Evolutionary conservation across 1,140 invertebrate genomes (phyloP), one percentile per base, ranked within the genome.

Genomic region (Heliconius hermathena): DNA sequence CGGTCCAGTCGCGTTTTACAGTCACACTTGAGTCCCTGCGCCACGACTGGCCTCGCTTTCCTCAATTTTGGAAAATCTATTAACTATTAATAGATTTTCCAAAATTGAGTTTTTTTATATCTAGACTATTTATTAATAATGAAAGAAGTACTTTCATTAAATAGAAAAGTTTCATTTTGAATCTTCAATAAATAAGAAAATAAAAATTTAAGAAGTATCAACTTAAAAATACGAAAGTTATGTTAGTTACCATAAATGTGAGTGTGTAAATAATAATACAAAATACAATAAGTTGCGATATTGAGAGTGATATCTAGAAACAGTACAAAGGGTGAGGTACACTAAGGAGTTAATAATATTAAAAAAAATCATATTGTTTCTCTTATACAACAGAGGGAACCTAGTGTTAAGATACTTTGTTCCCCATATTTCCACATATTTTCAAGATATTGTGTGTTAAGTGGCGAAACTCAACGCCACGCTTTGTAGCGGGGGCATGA

Each of bases 281-380:
- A 91, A 93, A 94, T 93, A 94, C 91, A 92, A 92, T 94, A 94
- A 93, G 91, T 93, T 91, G 88, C 90, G 85, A 91, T 94, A 94
- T 92, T 90, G 89, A 82, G 87, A 88, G 87, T 82, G 85, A 76
- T 85, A 82, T 84, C 79, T 77, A 78, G 83, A 81, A 77, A 26
- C n/a, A 3, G n/a, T 5, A 16, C 74, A 78, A 85, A 79, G 80
- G n/a, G 82, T 66, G 80, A 3, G 83, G 77, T 71, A 82, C 82
- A 92, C 84, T 75, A 26, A 66, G 26, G 3, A 13, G 1, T 29
- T 26, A 16, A 66, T 66, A 57, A 52, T 52, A 18, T 20, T 8
- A 20, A 52, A 46, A 46, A 46, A 46, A 13, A 13, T 16, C 41
- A 46, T 3, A 46, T 4, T 46, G 41, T 46, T 46, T 0, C 1